Conservation (phyloP, 1,140 invertebrate species). For the Drosophila gunungcola region DNA sequence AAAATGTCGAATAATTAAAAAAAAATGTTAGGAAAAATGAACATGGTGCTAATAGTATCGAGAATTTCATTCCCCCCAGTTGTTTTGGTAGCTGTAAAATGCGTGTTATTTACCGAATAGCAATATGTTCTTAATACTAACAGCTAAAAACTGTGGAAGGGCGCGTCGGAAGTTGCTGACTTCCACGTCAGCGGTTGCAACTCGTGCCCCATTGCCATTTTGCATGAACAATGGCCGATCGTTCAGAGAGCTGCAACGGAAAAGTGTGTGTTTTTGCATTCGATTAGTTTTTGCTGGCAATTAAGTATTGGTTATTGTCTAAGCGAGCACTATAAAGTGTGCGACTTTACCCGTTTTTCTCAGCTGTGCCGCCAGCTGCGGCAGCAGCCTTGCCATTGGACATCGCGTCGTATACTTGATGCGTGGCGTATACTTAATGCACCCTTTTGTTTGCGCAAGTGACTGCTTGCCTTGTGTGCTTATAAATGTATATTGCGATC, state of each 20-base stretch:
- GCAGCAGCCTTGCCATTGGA: slow-evolving; percentile 55
- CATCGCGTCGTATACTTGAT: slow-evolving; percentile 60
- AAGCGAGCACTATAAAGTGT: slow-evolving; percentile 15
- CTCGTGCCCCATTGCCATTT: slow-evolving; percentile 59
- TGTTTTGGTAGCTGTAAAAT: slow-evolving; percentile 10
- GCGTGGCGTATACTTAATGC: slow-evolving; percentile 22
- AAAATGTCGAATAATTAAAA: too few relatives aligned
- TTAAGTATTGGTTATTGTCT: slow-evolving; percentile 33
- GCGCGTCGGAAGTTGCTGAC: slow-evolving; percentile 85
- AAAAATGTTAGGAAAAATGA: too few relatives aligned
- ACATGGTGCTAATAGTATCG: background rate
- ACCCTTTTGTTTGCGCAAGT: slow-evolving; percentile 26
- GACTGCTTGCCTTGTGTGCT: slow-evolving; percentile 12
- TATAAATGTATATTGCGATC: background rate
- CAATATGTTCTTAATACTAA: slow-evolving; percentile 88
- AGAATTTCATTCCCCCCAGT: slow-evolving; percentile 34
- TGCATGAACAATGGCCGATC: slow-evolving; percentile 83
- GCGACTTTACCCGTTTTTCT: slow-evolving; percentile 73
- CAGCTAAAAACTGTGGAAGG: slow-evolving; percentile 87
- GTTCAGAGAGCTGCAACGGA: slow-evolving; percentile 62
- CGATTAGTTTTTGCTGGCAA: slow-evolving; percentile 23
- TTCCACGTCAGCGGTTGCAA: slow-evolving; percentile 69
- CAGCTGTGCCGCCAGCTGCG: slow-evolving; percentile 43
- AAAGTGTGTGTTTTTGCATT: slow-evolving; percentile 32
- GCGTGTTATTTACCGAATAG: slow-evolving; percentile 85